Evolutionary conservation across 2,113 vertebrate species (phyloP).

Genomic region (Bambusicola thoracicus): DNA sequence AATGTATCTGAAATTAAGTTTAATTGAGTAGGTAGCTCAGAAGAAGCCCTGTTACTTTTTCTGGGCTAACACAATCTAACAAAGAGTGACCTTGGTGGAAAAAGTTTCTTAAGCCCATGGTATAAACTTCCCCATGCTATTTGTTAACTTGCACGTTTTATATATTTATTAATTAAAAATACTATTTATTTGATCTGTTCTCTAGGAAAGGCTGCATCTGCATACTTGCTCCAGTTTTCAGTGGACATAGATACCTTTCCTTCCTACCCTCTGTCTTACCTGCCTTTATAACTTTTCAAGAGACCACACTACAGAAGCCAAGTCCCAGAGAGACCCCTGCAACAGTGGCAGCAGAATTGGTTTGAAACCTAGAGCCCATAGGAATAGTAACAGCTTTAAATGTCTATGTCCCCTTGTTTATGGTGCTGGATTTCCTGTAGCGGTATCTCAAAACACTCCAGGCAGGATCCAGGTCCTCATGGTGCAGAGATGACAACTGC

Average conservation of each 20-base stretch:
- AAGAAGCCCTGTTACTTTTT: background rate
- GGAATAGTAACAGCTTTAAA: background rate
- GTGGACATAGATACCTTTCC: background rate
- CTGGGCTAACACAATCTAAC: background rate
- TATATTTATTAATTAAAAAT: background rate
- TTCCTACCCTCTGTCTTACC: background rate
- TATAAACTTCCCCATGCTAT: background rate
- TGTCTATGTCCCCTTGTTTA: background rate
- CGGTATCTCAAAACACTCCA: background rate
- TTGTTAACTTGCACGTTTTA: background rate
- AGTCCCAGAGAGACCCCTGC: background rate
- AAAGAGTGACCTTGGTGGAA: background rate
- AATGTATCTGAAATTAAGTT: background rate
- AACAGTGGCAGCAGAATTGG: background rate
- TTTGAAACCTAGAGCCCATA: background rate
- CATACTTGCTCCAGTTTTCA: background rate
- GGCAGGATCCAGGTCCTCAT: background rate
- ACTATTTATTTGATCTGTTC: background rate
- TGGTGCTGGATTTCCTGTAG: background rate
- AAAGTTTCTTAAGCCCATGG: background rate
- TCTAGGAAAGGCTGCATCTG: background rate
- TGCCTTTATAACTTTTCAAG: background rate
- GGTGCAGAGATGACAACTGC: background rate
- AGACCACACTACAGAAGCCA: rapidly evolving
- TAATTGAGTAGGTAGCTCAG: background rate